Evolutionary conservation across 1,140 invertebrate species (phyloP), one percentile per base, ranked within the genome.

Genomic region (Leptopilina boulardi): DNA sequence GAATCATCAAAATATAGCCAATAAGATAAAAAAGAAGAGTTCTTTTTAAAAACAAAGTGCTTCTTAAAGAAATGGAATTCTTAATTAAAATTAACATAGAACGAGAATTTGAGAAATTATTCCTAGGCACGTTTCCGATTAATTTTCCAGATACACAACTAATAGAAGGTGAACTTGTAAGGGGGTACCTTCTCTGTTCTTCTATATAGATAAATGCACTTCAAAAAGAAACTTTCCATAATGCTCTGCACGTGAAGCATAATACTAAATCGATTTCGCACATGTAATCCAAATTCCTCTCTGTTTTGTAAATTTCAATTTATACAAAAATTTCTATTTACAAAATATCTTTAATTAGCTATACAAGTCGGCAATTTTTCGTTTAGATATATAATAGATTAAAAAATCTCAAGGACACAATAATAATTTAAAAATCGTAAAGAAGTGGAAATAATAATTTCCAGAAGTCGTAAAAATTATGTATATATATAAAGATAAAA

Each of bases 101-200:
- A 75, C 77, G 70, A 75, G 82, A 75, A 77, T 74, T 70, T 54
- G 70, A 75, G 81, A 77, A 82, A 81, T 83, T 85, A 85, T 84
- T 82, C 82, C 47, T 66, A 41, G 26, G 72, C 84, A 84, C 82
- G 84, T 81, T 84, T 78, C 71, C 82, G 82, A 85, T 85, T 85
- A 81, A 83, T 84, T 84, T 82, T 75, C 19, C 78, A 78, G 82
- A 84, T 84, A 82, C 54, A 56, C 80, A 77, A 77, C 79, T 83
- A 82, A 82, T 81, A 82, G n/a, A n/a, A n/a, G 80, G 41, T 38
- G 72, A 72, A 78, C 75, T 81, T 75, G 82, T 81, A 78, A 80
- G 79, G 74, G 77, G 81, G n/a, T n/a, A 78, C 73, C 42, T 3
- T 38, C 44, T 38, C 47, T 21, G 23, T 41, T 41, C 80, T 81